phyloP scores from a whole-genome alignment of 2,113 vertebrate genomes.

The Scytalopus superciliaris region DNA sequence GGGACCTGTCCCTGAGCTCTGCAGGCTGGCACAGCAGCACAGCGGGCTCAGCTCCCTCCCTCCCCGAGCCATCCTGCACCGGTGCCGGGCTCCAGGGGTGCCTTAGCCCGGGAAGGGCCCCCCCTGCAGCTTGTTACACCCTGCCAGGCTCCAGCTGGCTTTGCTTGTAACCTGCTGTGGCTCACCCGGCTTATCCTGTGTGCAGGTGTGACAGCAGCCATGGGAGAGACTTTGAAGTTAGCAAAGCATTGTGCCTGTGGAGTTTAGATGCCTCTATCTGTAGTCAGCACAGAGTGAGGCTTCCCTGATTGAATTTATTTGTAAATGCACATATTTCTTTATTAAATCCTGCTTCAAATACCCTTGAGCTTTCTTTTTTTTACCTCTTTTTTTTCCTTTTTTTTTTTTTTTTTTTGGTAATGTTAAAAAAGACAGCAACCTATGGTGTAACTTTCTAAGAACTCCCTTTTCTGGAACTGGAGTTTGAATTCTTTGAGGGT shows the following conservation, averaged over 20 bases:
- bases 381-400: too few relatives aligned
- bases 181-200: fast-evolving
- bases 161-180: background rate
- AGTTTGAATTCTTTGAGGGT: background rate
- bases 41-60: fast-evolving
- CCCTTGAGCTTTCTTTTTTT: background rate
- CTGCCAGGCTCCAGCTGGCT: background rate
- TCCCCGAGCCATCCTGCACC: background rate
- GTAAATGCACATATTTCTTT: background rate
- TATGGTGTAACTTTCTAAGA: background rate
- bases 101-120: background rate
- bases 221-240: background rate
- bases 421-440: background rate
- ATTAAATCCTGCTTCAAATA: background rate
- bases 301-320: background rate
- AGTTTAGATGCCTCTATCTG: background rate
- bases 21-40: background rate
- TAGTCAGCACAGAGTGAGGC: background rate
- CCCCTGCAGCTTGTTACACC: background rate
- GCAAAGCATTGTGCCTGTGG: background rate
- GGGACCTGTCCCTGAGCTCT: background rate
- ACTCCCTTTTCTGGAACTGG: background rate
- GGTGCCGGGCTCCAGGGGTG: background rate
- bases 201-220: background rate
- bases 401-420: background rate